Conservation (phyloP, 2,113 vertebrate species). For the Butorides virescens region DNA sequence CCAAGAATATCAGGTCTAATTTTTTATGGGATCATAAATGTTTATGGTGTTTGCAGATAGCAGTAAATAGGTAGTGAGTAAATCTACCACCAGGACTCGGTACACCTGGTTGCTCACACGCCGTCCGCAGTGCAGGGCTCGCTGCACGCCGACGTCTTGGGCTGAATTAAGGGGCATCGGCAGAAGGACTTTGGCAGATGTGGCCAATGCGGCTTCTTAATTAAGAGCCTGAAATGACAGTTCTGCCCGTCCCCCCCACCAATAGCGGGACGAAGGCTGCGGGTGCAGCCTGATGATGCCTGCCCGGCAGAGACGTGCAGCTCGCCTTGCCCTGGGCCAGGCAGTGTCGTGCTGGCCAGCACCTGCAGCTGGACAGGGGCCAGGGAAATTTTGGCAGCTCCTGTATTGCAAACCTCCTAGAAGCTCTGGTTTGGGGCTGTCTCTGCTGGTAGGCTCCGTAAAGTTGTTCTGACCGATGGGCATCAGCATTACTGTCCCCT, state of each 20-base stretch:
- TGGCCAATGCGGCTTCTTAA: not conserved
- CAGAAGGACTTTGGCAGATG: not conserved
- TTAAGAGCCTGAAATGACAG: not conserved
- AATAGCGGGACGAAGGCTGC: not conserved
- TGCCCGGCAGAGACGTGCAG: rapidly evolving
- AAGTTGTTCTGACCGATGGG: rapidly evolving
- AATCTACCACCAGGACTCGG: not conserved
- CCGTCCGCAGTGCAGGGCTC: not conserved
- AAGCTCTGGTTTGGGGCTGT: not conserved
- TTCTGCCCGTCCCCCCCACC: not conserved
- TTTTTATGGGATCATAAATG: not conserved
- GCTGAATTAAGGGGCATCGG: rapidly evolving
- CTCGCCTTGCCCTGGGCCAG: not conserved
- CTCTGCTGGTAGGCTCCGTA: not conserved
- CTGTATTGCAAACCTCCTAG: not conserved
- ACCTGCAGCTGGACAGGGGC: not conserved
- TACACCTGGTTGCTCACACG: not conserved
- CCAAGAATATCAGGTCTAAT: not conserved
- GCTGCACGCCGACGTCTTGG: rapidly evolving
- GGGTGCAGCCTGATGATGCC: not conserved
- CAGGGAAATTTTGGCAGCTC: not conserved
- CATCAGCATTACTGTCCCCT: not conserved
- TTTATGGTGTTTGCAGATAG: not conserved
- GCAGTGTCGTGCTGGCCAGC: rapidly evolving
- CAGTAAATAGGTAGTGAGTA: not conserved